These are phyloP conservation scores for Aplocera efformata DNA, from an alignment of 2,888 invertebrate genomes.

Conservation along the genomic window DNA sequence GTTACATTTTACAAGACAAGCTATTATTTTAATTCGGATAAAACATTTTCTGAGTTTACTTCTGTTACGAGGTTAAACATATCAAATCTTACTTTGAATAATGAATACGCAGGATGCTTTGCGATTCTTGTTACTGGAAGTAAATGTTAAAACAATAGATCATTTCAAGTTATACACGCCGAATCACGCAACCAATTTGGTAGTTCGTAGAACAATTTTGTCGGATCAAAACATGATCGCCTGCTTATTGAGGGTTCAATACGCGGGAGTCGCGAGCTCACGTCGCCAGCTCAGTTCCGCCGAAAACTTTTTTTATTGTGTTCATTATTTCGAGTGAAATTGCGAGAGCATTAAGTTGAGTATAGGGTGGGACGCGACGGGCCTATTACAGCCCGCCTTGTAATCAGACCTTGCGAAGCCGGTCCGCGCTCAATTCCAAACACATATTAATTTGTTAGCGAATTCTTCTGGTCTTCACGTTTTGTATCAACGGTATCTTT, in stretches of 20 bases:
- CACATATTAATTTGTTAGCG: slow-evolving; percentile 70
- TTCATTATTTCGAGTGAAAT: slow-evolving; percentile 78
- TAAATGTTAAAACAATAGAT: slow-evolving; percentile 19
- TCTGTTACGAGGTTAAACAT: no score
- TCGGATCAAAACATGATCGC: slow-evolving; percentile 46
- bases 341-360: slow-evolving; percentile 80
- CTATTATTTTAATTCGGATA: no score
- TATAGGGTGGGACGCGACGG: slow-evolving; percentile 74
- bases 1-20: no score
- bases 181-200: slow-evolving; percentile 43
- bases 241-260: slow-evolving; percentile 45
- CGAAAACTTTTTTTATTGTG: slow-evolving; percentile 73
- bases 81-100: no score
- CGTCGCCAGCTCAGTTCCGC: slow-evolving; percentile 56
- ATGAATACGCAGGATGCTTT: background rate
- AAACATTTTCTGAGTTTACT: no score
- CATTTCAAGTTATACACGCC: slow-evolving; percentile 25
- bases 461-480: slow-evolving; percentile 47
- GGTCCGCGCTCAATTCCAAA: slow-evolving; percentile 45
- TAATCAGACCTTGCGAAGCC: slow-evolving; percentile 67
- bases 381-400: slow-evolving; percentile 69
- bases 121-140: background rate
- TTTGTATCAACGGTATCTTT: slow-evolving; percentile 12
- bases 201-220: slow-evolving; percentile 56
- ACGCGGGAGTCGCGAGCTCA: slow-evolving; percentile 48